Evolutionary conservation across 2,888 invertebrate genomes (phyloP).

Genomic region (Nomada fabriciana): DNA sequence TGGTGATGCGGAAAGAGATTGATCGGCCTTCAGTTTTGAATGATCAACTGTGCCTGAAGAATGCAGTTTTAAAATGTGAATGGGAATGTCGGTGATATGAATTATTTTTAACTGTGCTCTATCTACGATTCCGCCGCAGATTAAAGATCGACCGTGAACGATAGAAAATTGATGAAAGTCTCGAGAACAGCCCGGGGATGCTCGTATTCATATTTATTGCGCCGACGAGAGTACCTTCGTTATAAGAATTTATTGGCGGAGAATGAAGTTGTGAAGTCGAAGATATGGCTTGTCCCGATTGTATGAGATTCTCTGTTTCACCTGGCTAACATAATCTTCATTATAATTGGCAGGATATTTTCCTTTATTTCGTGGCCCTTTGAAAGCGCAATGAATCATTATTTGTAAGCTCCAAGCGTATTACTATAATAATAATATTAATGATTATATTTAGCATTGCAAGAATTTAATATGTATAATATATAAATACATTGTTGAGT

Average conservation of each 20-base stretch:
- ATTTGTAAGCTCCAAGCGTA: too few species aligned
- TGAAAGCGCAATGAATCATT: background rate
- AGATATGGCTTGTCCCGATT: slow-evolving; percentile 2
- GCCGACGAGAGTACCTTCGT: background rate
- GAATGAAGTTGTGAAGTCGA: slow-evolving; percentile 7
- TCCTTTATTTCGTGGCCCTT: background rate
- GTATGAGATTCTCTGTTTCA: background rate
- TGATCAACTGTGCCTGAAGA: slow-evolving; percentile 10
- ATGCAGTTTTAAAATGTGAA: slow-evolving; percentile 33
- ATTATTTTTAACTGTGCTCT: slow-evolving; percentile 42
- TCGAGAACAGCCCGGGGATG: background rate
- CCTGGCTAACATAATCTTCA: background rate
- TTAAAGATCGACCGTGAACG: slow-evolving; percentile 39
- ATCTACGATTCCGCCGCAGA: slow-evolving; percentile 32
- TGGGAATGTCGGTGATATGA: slow-evolving; percentile 13
- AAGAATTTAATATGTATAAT: too few species aligned
- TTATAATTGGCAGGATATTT: background rate
- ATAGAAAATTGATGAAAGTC: slow-evolving; percentile 26
- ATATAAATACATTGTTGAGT: too few species aligned
- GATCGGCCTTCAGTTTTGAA: slow-evolving; percentile 25
- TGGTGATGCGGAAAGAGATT: slow-evolving; percentile 35
- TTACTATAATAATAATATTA: too few species aligned
- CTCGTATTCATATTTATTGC: slow-evolving; percentile 20
- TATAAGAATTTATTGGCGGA: slow-evolving; percentile 8
- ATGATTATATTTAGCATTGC: too few species aligned